These are phyloP conservation scores for Acanthiza pusilla DNA, from an alignment of 2,797 vertebrate genomes.

Conservation along the genomic window DNA sequence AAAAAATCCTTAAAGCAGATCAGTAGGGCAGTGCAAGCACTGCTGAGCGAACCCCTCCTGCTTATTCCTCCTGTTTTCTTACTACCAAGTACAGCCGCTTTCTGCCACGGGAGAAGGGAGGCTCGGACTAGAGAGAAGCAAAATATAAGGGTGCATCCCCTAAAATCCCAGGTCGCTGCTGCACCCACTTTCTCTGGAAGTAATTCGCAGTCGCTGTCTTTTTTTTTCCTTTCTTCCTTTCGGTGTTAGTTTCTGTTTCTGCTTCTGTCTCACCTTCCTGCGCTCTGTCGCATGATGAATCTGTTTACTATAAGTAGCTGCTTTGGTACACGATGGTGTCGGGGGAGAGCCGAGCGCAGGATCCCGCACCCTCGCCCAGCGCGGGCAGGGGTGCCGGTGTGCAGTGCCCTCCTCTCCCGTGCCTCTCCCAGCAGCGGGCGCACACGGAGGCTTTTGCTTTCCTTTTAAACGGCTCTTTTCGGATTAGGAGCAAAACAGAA, in stretches of 20 bases:
- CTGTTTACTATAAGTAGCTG: neutral
- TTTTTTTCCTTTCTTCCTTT: neutral
- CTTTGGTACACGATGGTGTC: neutral
- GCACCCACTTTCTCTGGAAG: conserved; percentile 41
- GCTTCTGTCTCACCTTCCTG: conserved; percentile 1
- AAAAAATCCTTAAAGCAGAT: conserved; percentile 10
- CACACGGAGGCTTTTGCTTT: neutral
- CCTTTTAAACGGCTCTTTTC: neutral
- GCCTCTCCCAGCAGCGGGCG: neutral
- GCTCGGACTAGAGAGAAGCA: neutral
- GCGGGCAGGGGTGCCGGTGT: neutral
- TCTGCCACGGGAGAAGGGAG: neutral
- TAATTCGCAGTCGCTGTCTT: neutral
- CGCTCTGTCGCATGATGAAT: conserved; percentile 8
- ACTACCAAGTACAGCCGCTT: neutral
- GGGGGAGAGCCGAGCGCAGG: neutral
- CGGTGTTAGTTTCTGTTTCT: neutral
- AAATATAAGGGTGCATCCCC: conserved; percentile 7
- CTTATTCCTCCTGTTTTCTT: neutral
- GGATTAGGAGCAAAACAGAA: neutral
- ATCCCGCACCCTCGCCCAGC: neutral
- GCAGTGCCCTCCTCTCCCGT: neutral
- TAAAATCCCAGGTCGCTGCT: neutral
- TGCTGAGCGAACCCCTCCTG: neutral
- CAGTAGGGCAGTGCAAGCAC: neutral